phyloP scores from a whole-genome alignment of 2,797 vertebrate species.

The Anguilla obscura region DNA sequence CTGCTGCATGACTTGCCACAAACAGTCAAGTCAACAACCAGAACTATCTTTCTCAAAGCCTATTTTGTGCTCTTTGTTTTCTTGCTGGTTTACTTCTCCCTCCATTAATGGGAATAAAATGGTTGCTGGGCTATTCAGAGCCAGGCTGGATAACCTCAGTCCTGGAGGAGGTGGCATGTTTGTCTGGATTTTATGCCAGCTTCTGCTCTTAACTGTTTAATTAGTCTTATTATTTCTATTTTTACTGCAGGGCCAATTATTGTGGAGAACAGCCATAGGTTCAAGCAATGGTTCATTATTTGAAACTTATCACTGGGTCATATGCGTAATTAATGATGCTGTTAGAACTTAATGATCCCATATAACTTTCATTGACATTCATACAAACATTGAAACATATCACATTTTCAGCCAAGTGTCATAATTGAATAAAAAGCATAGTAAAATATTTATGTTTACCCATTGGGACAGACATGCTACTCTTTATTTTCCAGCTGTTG shows the following conservation, averaged over 20 bases:
- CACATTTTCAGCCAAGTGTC: neutral
- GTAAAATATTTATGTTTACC: neutral
- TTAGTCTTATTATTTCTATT: neutral
- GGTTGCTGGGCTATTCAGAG: neutral
- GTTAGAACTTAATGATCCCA: neutral
- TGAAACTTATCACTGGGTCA: neutral
- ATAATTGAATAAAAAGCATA: neutral
- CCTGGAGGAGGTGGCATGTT: too few species aligned
- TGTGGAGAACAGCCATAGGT: neutral
- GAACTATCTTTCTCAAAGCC: neutral
- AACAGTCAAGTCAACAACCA: neutral
- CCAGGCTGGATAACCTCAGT: neutral
- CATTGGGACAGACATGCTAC: neutral
- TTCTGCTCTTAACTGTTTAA: too few species aligned
- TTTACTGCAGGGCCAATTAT: neutral
- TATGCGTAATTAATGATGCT: neutral
- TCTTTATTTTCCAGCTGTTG: neutral
- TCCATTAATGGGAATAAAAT: neutral
- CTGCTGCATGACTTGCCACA: neutral
- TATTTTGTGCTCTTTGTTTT: neutral
- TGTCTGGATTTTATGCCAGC: too few species aligned
- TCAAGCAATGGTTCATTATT: conserved; percentile 6
- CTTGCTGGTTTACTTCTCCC: neutral
- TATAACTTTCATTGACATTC: neutral
- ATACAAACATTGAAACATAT: neutral